Evolutionary conservation across 2,888 invertebrate species (phyloP).

Genomic region (Synanthedon vespiformis): DNA sequence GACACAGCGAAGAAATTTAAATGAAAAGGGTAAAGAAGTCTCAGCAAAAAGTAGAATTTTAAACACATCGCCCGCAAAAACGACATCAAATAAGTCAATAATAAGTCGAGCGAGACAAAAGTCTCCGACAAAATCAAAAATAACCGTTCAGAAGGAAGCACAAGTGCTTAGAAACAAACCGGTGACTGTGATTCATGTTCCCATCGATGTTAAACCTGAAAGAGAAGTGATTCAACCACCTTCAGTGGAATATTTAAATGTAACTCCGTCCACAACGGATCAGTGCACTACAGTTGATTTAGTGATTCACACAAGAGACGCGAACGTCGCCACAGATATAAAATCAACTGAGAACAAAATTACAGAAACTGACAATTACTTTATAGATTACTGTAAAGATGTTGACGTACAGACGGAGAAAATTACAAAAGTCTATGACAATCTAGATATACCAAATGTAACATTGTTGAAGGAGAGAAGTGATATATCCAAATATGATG

Average conservation of each 20-base stretch:
- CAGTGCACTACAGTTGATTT: constrained; percentile 17
- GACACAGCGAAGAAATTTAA: no score
- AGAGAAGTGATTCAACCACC: background rate
- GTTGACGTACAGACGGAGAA: constrained; percentile 23
- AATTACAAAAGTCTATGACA: constrained; percentile 34
- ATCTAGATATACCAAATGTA: constrained; percentile 56
- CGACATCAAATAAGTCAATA: constrained; percentile 14
- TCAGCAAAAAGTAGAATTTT: constrained; percentile 20
- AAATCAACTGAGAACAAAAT: constrained; percentile 20
- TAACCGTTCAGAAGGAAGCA: constrained; percentile 20
- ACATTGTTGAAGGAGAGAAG: constrained; percentile 42
- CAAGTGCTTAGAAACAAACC: constrained; percentile 18
- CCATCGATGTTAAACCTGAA: constrained; percentile 25
- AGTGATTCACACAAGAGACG: constrained; percentile 19
- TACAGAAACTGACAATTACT: constrained; percentile 26
- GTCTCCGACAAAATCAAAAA: constrained; percentile 14
- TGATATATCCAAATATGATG: constrained; percentile 28
- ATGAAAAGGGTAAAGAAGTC: background rate
- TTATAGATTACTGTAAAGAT: constrained; percentile 18
- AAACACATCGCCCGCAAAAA: constrained; percentile 15
- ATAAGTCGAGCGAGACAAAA: constrained; percentile 11
- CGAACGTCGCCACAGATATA: constrained; percentile 26
- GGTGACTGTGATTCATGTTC: constrained; percentile 34
- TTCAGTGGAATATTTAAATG: background rate
- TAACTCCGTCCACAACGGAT: background rate